Conservation (phyloP, 2,888 invertebrate genomes). For the Lymantria monacha region DNA sequence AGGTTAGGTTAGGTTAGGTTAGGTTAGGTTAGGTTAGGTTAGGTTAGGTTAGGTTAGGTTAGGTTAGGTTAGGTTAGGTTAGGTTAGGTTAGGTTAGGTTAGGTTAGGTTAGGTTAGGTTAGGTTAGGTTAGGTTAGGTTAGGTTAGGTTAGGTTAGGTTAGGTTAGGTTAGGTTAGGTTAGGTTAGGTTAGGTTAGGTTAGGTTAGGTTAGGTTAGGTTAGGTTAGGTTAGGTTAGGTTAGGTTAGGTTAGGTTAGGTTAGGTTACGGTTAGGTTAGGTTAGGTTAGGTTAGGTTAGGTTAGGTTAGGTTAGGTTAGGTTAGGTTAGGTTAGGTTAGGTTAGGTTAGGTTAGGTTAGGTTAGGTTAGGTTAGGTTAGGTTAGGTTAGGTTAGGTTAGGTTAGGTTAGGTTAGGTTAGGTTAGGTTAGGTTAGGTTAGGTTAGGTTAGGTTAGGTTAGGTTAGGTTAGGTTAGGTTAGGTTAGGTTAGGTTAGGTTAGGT, state of each 20-base stretch:
- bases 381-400: conserved; percentile 12
- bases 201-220: conserved; percentile 12
- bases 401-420: conserved; percentile 11
- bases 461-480: conserved; percentile 9
- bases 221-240: conserved; percentile 12
- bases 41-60: conserved; percentile 12
- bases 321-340: conserved; percentile 6
- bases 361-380: conserved; percentile 12
- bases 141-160: conserved; percentile 8
- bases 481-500: conserved; percentile 11
- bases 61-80: conserved; percentile 12
- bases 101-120: conserved; percentile 12
- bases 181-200: conserved; percentile 3
- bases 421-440: conserved; percentile 12
- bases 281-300: conserved; percentile 12
- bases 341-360: conserved; percentile 10
- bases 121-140: conserved; percentile 12
- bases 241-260: conserved; percentile 4
- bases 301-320: conserved; percentile 12
- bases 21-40: conserved; percentile 12
- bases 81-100: conserved; percentile 8
- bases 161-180: conserved; percentile 11
- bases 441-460: conserved; percentile 3
- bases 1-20: conserved; percentile 10
- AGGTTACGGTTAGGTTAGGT: neutral